phyloP scores from a whole-genome alignment of 1,140 invertebrate genomes.

The Capitella teleta region DNA sequence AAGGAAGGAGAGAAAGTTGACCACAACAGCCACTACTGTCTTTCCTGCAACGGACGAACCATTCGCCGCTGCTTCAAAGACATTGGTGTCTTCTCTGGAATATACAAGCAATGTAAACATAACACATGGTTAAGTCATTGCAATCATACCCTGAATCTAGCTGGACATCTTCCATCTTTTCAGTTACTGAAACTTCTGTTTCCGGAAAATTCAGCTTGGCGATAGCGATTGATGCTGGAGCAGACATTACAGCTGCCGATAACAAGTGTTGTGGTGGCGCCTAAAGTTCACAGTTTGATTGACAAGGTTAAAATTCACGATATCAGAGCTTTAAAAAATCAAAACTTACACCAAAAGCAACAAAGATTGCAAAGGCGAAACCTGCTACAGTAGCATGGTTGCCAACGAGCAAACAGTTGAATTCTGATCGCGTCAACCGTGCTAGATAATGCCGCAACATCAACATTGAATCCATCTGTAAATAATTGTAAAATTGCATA shows the following conservation, averaged over 20 bases:
- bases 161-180: conserved; percentile 13
- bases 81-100: conserved; percentile 62
- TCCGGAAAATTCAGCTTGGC: conserved; percentile 86
- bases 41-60: conserved; percentile 70
- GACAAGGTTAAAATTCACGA: too few species aligned
- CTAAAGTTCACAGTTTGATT: too few species aligned
- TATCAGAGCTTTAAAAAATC: too few species aligned
- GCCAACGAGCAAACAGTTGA: too few species aligned
- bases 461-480: too few species aligned
- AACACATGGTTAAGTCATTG: background rate
- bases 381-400: too few species aligned
- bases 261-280: conserved; percentile 21
- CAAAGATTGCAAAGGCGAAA: too few species aligned
- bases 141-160: too few species aligned
- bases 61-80: conserved; percentile 76
- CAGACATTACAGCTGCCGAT: conserved; percentile 34
- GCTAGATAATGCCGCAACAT: too few species aligned
- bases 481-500: too few species aligned
- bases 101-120: background rate
- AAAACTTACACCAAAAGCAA: too few species aligned
- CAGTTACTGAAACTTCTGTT: conserved; percentile 50
- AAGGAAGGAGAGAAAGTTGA: conserved; percentile 84
- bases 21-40: conserved; percentile 76
- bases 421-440: too few species aligned
- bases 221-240: conserved; percentile 76